Percentiles rank a stretch among this genome's conserved stretches.
Conservation (phyloP, 2,113 vertebrate genomes). For the Emydura subglobosa region DNA sequence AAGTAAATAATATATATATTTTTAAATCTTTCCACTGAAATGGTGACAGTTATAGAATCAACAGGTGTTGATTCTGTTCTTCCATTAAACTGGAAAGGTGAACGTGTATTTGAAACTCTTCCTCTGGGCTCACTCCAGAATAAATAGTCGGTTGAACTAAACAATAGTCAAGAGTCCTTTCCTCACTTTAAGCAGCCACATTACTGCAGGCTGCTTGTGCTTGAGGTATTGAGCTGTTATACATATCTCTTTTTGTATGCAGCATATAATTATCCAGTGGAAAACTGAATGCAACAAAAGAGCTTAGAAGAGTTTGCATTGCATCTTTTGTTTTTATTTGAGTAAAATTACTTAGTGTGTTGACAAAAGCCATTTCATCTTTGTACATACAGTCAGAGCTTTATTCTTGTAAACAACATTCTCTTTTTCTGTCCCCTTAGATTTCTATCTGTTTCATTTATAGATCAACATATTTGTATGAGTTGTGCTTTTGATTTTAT, state of each 20-base stretch:
- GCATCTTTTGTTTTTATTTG: constrained; percentile 50
- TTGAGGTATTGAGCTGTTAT: background rate
- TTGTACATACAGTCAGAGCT: constrained; percentile 29
- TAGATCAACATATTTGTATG: background rate
- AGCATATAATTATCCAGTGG: constrained; percentile 43
- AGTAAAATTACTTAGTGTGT: constrained; percentile 51
- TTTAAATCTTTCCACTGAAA: background rate
- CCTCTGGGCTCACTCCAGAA: constrained; percentile 15
- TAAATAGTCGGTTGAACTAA: constrained; percentile 25
- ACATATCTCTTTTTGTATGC: background rate
- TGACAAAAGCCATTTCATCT: constrained; percentile 41
- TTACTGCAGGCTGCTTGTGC: constrained; percentile 20
- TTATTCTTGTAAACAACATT: constrained; percentile 14
- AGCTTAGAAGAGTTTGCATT: background rate
- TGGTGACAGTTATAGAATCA: constrained; percentile 31
- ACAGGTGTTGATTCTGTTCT: constrained; percentile 55
- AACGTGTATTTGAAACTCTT: constrained; percentile 34
- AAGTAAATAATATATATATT: background rate
- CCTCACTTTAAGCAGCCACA: constrained; percentile 44
- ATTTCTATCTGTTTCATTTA: constrained; percentile 44
- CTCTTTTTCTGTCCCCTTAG: constrained; percentile 41
- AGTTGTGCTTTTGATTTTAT: background rate
- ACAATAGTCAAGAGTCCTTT: constrained; percentile 56
- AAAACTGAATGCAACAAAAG: background rate
- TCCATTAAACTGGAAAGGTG: constrained; percentile 51